Base-by-base conservation (phyloP, 2,888 invertebrate species). In the Pyrochroa serraticornis region DNA sequence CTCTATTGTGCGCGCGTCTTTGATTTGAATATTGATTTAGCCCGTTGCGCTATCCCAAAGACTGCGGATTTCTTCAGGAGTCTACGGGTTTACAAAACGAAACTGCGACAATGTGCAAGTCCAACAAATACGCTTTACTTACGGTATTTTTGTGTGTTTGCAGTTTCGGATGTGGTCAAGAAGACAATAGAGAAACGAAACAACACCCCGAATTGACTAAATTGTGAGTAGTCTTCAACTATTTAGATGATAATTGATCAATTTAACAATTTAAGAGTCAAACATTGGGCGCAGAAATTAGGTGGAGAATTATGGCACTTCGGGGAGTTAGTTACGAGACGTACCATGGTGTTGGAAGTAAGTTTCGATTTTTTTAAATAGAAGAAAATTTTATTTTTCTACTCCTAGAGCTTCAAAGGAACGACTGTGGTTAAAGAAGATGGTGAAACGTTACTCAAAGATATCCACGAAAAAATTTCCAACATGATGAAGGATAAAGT, bases 401-500 rank as follows among this genome's bases (percentile, higher is more conserved):
- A n/a, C n/a, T n/a, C n/a, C n/a, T 76, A 91, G 87, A 91, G 91
- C 75, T 93, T 91, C 78, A 91, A 91, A 77, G 86, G 88, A 33
- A 75, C 77, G 50, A 91, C 90, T 74, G 86, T 88, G 66, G 82
- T 88, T 36, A 85, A 91, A 74, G 90, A 92, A 76, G 90, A 92
- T 77, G 92, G 95, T 3, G 85, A 85, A 68, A 85, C 87, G 71
- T 81, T 95, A 73, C 89, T 93, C 31, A 87, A 88, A 70, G 91
- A 91, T 63, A 93, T 95, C 82, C 88, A 91, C 7, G 87, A 89
- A 65, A 91, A 93, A 70, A 90, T 96, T 57, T 89, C 90, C 72
- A 87, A 87, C 49, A 93, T 95, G 91, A 91, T 94, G 88, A 90
- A 91, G 64, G 85, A 90, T 37, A 94, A 94, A 82, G 90, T 93